Base-by-base conservation (phyloP, 2,797 vertebrate genomes). In the Chaenodraco wilsoni region DNA sequence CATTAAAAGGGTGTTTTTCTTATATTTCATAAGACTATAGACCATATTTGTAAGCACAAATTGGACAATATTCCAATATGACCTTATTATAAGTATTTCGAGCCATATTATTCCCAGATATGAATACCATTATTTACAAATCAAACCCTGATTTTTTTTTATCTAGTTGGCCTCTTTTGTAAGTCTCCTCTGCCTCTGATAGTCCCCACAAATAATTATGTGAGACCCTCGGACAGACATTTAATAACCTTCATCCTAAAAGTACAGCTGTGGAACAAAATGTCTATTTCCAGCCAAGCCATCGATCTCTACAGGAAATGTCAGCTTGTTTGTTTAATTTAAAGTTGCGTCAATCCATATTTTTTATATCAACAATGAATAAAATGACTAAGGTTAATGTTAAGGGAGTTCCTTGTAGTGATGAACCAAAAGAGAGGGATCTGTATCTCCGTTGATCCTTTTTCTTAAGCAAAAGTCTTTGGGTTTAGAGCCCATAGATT, bases 21-120 rank as follows among this genome's bases (percentile, higher is more conserved):
- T 66, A 41, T 73, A 50, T 80, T 65, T 61, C 15, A 57, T 49
- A 48, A 73, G 3, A 50, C 27, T 58, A 31, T 27, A 71, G 69
- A 85, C 67, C 56, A 88, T 81, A 85, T 84, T 76, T 82, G 46
- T 78, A 68, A 82, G 72, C 60, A 82, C 69, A 79, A 55, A 79
- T 54, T 74, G 11, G 50, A 72, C 27, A 44, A 60, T 69, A 48
- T 70, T 31, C 61, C 75, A 21, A 68, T n/a, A 37, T 59, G 10
- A 67, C 13, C 63, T 81, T 83, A 61, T 79, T 57, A 80, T 67
- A 21, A 74, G 82, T 61, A 75, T 74, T 74, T 64, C 1, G 82
- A 87, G 88, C 78, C 88, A 91, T 91, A 78, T 72, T 81, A 66
- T 37, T 12, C 56, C 60, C 21, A 16, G 23, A 63, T 72, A 69